These are phyloP conservation scores for Goniozus legneri DNA, from an alignment of 1,140 invertebrate genomes.

Conservation along the genomic window DNA sequence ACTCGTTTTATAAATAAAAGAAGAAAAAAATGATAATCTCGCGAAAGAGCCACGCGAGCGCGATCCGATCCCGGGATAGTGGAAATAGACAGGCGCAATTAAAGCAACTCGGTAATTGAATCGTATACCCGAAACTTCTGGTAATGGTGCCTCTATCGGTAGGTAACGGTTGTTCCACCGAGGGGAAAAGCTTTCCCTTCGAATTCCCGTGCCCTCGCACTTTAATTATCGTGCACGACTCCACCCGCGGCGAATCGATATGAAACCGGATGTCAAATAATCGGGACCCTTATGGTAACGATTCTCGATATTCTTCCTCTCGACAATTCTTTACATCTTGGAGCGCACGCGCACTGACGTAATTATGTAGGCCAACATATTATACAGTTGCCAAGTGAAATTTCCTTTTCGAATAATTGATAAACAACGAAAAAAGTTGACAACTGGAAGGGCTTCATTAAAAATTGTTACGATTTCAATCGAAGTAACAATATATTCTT, in stretches of 20 bases:
- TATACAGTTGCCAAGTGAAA: too few species aligned
- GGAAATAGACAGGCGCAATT: constrained; percentile 36
- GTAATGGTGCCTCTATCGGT: constrained; percentile 40
- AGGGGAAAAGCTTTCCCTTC: constrained; percentile 24
- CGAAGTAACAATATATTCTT: background rate
- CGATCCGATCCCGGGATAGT: too few species aligned
- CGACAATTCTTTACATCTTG: background rate
- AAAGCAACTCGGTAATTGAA: constrained; percentile 37
- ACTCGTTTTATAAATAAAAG: too few species aligned
- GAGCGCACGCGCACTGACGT: background rate
- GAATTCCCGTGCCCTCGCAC: constrained; percentile 2
- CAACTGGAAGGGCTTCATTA: too few species aligned
- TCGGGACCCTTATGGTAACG: constrained; percentile 12
- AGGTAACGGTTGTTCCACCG: constrained; percentile 37
- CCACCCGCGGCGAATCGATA: constrained; percentile 5
- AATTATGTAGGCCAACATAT: too few species aligned
- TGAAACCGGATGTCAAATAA: too few species aligned
- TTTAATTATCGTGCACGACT: constrained; percentile 34
- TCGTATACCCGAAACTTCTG: constrained; percentile 36
- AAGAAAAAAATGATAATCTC: too few species aligned
- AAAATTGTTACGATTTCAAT: constrained; percentile 5
- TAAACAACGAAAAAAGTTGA: too few species aligned
- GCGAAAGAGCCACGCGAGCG: too few species aligned
- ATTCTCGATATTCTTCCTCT: background rate
- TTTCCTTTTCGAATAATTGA: too few species aligned